These are phyloP conservation scores for Alexandromys fortis DNA, from an alignment of 2,113 vertebrate species.

Conservation along the genomic window DNA sequence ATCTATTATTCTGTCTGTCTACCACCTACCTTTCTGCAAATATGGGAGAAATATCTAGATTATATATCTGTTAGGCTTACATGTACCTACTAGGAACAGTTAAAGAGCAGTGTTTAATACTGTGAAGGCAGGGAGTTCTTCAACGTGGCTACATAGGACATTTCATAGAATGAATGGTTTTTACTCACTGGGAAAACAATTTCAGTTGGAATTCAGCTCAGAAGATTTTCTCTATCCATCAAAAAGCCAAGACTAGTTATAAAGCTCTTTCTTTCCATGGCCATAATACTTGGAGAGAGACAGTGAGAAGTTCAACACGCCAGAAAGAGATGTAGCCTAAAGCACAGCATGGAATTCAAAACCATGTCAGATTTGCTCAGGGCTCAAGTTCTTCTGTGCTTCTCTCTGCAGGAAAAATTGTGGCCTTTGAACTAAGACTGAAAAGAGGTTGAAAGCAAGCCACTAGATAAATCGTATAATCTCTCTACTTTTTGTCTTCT, in stretches of 20 bases:
- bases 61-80: not conserved
- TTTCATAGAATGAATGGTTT: constrained; percentile 41
- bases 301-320: not conserved
- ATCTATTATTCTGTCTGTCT: not conserved
- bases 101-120: not conserved
- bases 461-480: not conserved
- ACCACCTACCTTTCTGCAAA: not conserved
- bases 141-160: not conserved
- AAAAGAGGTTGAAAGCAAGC: not conserved
- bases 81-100: not conserved
- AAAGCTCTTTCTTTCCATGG: constrained; percentile 44
- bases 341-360: not conserved
- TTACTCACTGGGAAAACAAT: constrained; percentile 55
- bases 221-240: constrained; percentile 64
- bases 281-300: constrained; percentile 28
- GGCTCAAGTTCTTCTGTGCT: not conserved
- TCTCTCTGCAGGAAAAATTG: not conserved
- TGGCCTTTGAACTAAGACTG: not conserved
- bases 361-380: not conserved
- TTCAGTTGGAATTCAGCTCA: constrained; percentile 49
- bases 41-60: not conserved
- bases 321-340: constrained; percentile 41
- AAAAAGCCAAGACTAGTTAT: constrained; percentile 48
- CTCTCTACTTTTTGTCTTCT: not conserved
- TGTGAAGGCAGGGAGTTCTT: not conserved